Conservation (phyloP, 2,113 vertebrate species). For the Riparia riparia region DNA sequence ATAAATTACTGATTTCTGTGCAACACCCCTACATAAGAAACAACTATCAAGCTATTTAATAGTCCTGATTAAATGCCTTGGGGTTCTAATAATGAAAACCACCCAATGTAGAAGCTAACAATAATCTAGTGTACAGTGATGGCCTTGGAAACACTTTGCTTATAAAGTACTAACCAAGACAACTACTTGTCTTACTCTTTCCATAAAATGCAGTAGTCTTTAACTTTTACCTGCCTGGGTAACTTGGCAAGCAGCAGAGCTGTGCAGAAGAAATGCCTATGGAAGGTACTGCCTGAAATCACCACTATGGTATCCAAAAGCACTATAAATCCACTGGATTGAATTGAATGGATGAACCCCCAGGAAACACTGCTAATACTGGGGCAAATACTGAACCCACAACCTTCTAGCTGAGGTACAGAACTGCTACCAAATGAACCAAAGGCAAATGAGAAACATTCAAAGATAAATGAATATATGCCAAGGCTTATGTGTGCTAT, state of each 20-base stretch:
- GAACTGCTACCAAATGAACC: conserved; percentile 1
- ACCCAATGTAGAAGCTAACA: neutral
- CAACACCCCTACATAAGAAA: neutral
- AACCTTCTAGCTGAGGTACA: neutral
- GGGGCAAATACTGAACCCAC: neutral
- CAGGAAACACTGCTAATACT: neutral
- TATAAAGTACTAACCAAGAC: neutral
- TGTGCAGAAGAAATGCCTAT: neutral
- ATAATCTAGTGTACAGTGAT: neutral
- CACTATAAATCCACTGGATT: neutral
- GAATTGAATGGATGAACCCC: neutral
- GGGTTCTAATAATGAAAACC: neutral
- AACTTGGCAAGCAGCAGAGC: neutral
- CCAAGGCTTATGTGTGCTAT: conserved; percentile 55
- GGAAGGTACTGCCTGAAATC: neutral
- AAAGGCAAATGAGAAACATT: conserved; percentile 9
- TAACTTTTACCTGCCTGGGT: neutral
- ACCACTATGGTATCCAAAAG: neutral
- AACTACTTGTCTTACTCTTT: neutral
- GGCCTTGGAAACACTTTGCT: neutral
- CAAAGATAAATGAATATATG: conserved; percentile 33
- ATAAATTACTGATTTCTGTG: neutral
- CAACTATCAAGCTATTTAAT: neutral
- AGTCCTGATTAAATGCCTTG: neutral
- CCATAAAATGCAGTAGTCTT: neutral